Evolutionary conservation across 2,888 invertebrate species (phyloP).

Genomic region (Teleiodes luculella): DNA sequence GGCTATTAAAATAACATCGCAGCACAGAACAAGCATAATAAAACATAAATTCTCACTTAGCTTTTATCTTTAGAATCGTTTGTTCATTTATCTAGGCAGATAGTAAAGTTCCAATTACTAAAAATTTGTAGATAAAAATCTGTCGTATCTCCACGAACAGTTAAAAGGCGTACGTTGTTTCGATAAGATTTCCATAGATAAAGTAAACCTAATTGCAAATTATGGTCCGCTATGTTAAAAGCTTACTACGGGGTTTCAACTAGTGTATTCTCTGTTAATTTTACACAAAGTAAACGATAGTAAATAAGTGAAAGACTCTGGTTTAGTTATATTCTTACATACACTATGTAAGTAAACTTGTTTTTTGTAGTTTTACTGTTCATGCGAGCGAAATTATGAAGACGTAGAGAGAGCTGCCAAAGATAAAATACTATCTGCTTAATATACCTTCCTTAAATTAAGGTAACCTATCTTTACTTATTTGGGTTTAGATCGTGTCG

Average conservation of each 20-base stretch:
- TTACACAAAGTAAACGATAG: too few species aligned
- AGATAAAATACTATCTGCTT: too few species aligned
- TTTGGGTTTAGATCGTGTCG: too few species aligned
- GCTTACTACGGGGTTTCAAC: neutral
- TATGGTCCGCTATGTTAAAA: constrained; percentile 1
- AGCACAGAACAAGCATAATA: neutral
- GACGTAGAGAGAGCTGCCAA: too few species aligned
- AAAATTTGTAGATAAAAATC: constrained; percentile 44
- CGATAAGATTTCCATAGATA: constrained; percentile 25
- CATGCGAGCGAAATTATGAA: too few species aligned
- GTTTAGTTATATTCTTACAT: too few species aligned
- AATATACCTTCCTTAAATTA: too few species aligned
- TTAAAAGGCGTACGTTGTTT: constrained; percentile 34
- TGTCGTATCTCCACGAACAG: constrained; percentile 24
- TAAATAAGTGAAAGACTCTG: too few species aligned
- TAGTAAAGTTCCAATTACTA: constrained; percentile 61
- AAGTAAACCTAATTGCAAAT: neutral
- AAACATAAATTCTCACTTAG: constrained; percentile 71
- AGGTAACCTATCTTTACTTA: too few species aligned
- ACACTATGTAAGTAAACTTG: too few species aligned
- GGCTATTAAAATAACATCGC: neutral
- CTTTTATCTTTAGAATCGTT: constrained; percentile 45
- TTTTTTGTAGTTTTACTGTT: too few species aligned
- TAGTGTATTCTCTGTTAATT: too few species aligned
- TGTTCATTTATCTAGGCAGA: constrained; percentile 58